Percentiles rank a stretch among this genome's conserved stretches.
Conservation (phyloP, 2,888 invertebrate species). For the Orthosia incerta region DNA sequence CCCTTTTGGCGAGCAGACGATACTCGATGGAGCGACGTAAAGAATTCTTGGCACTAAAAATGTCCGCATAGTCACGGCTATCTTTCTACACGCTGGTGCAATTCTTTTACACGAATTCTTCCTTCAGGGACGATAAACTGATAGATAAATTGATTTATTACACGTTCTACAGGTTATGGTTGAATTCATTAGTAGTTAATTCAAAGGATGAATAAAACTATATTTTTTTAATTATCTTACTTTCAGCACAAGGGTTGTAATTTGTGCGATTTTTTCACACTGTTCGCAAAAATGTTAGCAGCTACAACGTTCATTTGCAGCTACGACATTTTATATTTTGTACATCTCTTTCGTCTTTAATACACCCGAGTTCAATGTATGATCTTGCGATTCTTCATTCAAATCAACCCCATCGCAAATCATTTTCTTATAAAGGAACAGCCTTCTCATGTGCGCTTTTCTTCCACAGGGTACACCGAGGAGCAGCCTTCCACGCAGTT, state of each 20-base stretch:
- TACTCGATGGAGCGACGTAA: constrained; percentile 34
- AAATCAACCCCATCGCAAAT: neutral
- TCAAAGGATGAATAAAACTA: too few relatives aligned
- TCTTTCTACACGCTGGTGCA: constrained; percentile 2
- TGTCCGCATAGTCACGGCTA: constrained; percentile 27
- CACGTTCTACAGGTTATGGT: neutral
- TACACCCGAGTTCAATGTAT: neutral
- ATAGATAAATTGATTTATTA: neutral
- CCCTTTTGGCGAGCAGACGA: constrained; percentile 38
- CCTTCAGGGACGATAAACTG: neutral
- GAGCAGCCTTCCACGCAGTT: constrained; percentile 95
- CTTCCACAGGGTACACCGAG: constrained; percentile 93
- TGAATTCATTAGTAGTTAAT: too few relatives aligned
- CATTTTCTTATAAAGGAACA: neutral
- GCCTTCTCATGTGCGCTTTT: constrained; percentile 50
- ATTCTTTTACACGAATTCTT: constrained; percentile 6
- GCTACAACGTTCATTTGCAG: neutral
- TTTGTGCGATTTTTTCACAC: too few relatives aligned
- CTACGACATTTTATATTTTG: neutral
- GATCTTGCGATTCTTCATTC: neutral
- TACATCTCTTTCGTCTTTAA: too few relatives aligned
- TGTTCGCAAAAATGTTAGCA: neutral
- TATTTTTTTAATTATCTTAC: too few relatives aligned
- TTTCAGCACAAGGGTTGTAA: too few relatives aligned
- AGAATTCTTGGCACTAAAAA: constrained; percentile 51